Evolutionary conservation across 2,888 invertebrate species (phyloP), one percentile per base, ranked within the genome.

Genomic region (Apeira syringaria): DNA sequence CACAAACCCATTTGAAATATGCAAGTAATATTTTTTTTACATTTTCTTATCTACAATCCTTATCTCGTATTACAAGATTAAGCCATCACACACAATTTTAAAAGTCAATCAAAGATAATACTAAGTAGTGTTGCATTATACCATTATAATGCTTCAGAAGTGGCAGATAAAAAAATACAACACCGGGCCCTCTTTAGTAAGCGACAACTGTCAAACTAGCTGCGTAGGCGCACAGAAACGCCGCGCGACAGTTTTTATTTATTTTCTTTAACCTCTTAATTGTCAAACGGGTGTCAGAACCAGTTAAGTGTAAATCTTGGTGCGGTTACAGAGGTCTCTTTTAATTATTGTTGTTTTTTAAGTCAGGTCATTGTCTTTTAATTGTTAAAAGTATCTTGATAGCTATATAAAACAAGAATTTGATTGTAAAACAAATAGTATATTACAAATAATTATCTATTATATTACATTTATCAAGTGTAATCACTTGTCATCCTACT

Each of bases 151-250:
- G 47, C 50, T 48, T 44, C 53, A 53, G 54, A 61, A 57, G 59
- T 61, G 53, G 59, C 51, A 61, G 49, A 54, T 54, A 61, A 64
- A 70, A 64, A 61, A 59, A 60, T 62, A 60, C 62, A 61, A 57
- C 63, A 67, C 64, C 49, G 36, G 47, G 48, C 56, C 59, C 57
- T 58, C 61, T 64, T 63, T 71, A 68, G 68, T 64, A 67, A 70
- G 65, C 66, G 68, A 74, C 73, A 74, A 74, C 67, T 78, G 77
- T 77, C 76, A 70, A 56, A 60, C 59, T 61, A 52, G 58, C 45
- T 68, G 76, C 78, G 80, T 79, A 61, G 81, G 80, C 71, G 79
- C 68, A 71, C 64, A 74, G 70, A 69, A 64, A 64, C 65, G 70
- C 72, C 74, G 73, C 72, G 50, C 9, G 46, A 17, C 26, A 20